Percentiles rank a stretch among this genome's conserved stretches.
These are phyloP conservation scores for Callipepla squamata DNA, from an alignment of 2,113 vertebrate species.

Conservation along the genomic window DNA sequence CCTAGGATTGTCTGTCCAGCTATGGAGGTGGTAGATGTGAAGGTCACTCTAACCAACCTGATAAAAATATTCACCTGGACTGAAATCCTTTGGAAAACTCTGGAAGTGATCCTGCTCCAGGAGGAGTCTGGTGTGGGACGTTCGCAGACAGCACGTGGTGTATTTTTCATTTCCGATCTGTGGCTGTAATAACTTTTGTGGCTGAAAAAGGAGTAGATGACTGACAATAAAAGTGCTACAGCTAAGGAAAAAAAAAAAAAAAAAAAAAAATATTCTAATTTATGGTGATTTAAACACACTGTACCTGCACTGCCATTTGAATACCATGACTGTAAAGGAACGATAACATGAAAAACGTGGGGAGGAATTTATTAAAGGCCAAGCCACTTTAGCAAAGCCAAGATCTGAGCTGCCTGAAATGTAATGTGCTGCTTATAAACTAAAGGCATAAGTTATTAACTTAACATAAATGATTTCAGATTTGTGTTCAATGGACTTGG, in stretches of 20 bases:
- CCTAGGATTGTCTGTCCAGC: not conserved
- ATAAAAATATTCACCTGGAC: not conserved
- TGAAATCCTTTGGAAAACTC: not conserved
- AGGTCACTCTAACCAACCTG: not conserved
- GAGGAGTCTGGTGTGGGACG: constrained; percentile 9
- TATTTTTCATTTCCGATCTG: constrained; percentile 64
- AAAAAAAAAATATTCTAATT: constrained; percentile 36
- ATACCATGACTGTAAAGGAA: constrained; percentile 63
- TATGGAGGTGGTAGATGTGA: not conserved
- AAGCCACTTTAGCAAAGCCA: constrained; percentile 58
- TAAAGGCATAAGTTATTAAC: constrained; percentile 70
- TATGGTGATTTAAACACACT: constrained; percentile 65
- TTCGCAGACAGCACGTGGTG: not conserved
- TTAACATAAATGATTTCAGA: constrained; percentile 75
- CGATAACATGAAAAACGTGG: constrained; percentile 65
- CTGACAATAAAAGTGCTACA: constrained; percentile 55
- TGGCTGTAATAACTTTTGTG: constrained; percentile 28
- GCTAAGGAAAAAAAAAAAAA: constrained; percentile 7
- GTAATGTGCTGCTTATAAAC: constrained; percentile 69
- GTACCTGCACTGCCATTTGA: constrained; percentile 61
- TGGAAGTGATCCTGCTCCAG: constrained; percentile 4
- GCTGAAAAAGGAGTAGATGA: constrained; percentile 40
- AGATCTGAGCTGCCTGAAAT: constrained; percentile 67
- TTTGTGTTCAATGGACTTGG: constrained; percentile 70
- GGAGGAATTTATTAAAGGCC: constrained; percentile 71